Conservation (phyloP, 2,888 invertebrate genomes). For the Microplitis deprimator region DNA sequence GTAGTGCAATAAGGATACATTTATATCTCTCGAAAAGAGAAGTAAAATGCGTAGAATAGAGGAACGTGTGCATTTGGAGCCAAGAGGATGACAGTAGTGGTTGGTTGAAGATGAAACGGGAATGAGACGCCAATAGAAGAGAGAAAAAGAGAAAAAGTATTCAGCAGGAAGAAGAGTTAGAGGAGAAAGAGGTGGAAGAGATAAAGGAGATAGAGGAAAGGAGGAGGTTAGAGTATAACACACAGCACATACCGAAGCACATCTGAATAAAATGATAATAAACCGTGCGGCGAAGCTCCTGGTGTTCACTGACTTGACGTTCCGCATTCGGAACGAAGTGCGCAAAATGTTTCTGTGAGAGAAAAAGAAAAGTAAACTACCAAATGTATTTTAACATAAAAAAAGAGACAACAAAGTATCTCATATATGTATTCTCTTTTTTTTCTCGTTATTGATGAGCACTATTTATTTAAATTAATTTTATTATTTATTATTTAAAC, state of each 20-base stretch:
- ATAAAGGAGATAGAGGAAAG: slow-evolving; percentile 36
- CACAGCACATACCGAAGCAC: slow-evolving; percentile 53
- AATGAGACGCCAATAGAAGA: slow-evolving; percentile 19
- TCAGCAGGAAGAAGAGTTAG: slow-evolving; percentile 40
- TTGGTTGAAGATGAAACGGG: slow-evolving; percentile 19
- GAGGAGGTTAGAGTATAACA: slow-evolving; percentile 56
- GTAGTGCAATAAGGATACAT: slow-evolving; percentile 25
- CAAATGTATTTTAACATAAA: slow-evolving; percentile 28
- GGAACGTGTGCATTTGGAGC: slow-evolving; percentile 40
- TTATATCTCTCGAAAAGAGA: slow-evolving; percentile 35
- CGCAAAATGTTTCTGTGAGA: slow-evolving; percentile 28
- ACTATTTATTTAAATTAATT: neutral
- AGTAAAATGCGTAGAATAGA: slow-evolving; percentile 22
- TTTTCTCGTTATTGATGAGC: neutral
- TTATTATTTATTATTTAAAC: neutral
- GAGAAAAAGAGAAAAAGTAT: slow-evolving; percentile 21
- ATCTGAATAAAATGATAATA: slow-evolving; percentile 70
- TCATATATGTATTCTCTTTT: slow-evolving; percentile 8
- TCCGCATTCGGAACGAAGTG: slow-evolving; percentile 48
- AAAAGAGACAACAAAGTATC: slow-evolving; percentile 17
- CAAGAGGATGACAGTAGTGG: slow-evolving; percentile 38
- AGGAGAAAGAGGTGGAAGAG: slow-evolving; percentile 1
- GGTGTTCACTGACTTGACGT: slow-evolving; percentile 43
- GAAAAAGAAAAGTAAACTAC: slow-evolving; percentile 18
- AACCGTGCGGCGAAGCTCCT: slow-evolving; percentile 56